A percentile compares a stretch with the other conserved stretches of the same genome.
Evolutionary conservation across 2,113 vertebrate genomes (phyloP).

Genomic region (Eulemur macaco): DNA sequence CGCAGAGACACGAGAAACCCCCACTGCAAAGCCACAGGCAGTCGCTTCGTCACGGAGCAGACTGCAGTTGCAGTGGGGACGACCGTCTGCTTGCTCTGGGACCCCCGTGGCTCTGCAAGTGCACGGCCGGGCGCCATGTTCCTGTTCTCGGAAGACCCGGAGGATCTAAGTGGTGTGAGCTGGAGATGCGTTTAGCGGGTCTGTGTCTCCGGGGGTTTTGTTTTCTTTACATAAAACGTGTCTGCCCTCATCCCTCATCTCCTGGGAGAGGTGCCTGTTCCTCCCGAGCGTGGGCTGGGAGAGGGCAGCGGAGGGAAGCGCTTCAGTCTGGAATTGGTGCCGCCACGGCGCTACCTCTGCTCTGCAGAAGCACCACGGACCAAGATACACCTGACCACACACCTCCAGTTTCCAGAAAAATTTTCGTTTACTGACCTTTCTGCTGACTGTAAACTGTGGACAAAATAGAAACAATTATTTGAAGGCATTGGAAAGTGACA

Average conservation of each 20-base stretch:
- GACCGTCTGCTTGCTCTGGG: not conserved
- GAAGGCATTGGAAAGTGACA: not conserved
- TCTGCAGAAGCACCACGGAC: rapidly evolving
- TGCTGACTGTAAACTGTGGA: not conserved
- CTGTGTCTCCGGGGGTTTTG: not conserved
- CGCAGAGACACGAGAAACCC: not conserved
- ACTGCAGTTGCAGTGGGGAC: rapidly evolving
- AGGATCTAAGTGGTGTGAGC: rapidly evolving
- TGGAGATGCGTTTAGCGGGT: not conserved
- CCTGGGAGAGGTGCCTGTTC: not conserved
- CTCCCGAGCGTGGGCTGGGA: not conserved
- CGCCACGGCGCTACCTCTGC: rapidly evolving
- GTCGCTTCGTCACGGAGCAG: not conserved
- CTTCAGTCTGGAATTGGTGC: rapidly evolving
- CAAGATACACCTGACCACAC: not conserved
- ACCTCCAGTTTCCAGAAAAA: not conserved
- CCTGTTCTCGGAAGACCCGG: not conserved
- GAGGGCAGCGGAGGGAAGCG: not conserved
- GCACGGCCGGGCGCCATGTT: rapidly evolving
- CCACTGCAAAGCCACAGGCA: rapidly evolving
- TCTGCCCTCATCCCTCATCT: not conserved
- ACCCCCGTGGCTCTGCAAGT: not conserved
- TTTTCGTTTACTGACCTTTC: not conserved
- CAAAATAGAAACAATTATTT: not conserved
- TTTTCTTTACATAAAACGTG: not conserved